Evolutionary conservation across 2,888 invertebrate genomes (phyloP), one percentile per base, ranked within the genome.

Genomic region (Folsomia manolachei): DNA sequence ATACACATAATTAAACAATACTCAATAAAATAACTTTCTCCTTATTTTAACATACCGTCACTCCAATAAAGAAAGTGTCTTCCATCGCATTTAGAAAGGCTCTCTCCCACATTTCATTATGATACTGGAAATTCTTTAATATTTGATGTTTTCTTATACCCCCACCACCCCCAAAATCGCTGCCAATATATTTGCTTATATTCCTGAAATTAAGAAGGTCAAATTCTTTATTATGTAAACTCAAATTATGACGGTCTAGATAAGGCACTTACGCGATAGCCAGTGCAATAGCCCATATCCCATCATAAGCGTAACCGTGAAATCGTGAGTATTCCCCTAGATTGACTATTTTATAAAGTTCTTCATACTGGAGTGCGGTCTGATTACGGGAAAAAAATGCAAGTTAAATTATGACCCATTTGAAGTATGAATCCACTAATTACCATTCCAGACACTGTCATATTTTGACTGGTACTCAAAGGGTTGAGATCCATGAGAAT

Each of bases 231-330:
- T n/a, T n/a, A n/a, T n/a, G n/a, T n/a, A n/a, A n/a, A n/a, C n/a
- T n/a, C n/a, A n/a, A n/a, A n/a, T n/a, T n/a, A n/a, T n/a, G n/a
- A n/a, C n/a, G n/a, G n/a, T n/a, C n/a, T n/a, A n/a, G n/a, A n/a
- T n/a, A n/a, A n/a, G n/a, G n/a, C n/a, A n/a, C n/a, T n/a, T n/a
- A n/a, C n/a, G n/a, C n/a, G n/a, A n/a, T n/a, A 0, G 97, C 97
- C 74, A 95, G 85, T 0, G 98, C 98, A 79, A 98, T 94, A 0
- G 97, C 94, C 97, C 98, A 98, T 79, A 99, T 93, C 2, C 95
- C 98, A 84, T 99, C 98, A 84, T 98, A 99, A 11, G 97, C 97
- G 84, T 98, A 99, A 1, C 97, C 97, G 84, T 97, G 97, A 83
- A 95, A 97, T 79, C 95, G 88, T 51, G 95, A 96, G 85, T 94